phyloP scores from a whole-genome alignment of 2,888 invertebrate species.

The Lithophane ornitopus region DNA sequence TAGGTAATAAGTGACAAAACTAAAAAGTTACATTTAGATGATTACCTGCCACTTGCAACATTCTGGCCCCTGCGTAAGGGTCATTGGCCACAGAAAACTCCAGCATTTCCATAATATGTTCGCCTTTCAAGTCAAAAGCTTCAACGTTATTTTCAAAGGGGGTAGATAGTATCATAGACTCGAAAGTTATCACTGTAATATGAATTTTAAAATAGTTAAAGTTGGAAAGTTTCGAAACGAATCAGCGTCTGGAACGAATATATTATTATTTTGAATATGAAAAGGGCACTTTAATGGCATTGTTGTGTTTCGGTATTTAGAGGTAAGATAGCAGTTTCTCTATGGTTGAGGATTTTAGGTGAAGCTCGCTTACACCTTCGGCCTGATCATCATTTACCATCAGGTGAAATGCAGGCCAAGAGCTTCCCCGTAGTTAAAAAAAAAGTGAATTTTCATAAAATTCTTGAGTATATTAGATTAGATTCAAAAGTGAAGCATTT shows the following conservation, averaged over 20 bases:
- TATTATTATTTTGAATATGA: slow-evolving; percentile 28
- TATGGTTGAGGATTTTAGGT: too few relatives aligned
- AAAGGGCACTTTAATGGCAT: slow-evolving; percentile 12
- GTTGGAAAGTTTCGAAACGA: slow-evolving; percentile 25
- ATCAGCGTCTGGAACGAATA: slow-evolving; percentile 32
- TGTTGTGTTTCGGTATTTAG: too few relatives aligned
- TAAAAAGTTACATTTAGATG: slow-evolving; percentile 9
- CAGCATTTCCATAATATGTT: slow-evolving; percentile 91
- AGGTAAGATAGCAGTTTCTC: too few relatives aligned
- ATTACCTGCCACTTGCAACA: slow-evolving; percentile 92
- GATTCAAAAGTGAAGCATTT: not conserved
- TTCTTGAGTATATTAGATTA: not conserved
- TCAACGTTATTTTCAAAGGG: slow-evolving; percentile 95
- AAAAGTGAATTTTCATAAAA: not conserved
- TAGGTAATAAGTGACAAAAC: slow-evolving; percentile 16
- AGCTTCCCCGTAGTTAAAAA: too few relatives aligned
- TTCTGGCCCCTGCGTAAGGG: slow-evolving; percentile 84
- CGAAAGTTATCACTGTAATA: slow-evolving; percentile 92
- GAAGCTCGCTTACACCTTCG: too few relatives aligned
- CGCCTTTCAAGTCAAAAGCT: slow-evolving; percentile 93
- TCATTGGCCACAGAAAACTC: slow-evolving; percentile 89
- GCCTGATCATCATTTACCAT: too few relatives aligned
- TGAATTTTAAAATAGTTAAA: slow-evolving; percentile 28
- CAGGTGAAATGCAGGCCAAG: too few relatives aligned
- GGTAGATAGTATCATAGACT: slow-evolving; percentile 92